Evolutionary conservation across 2,797 vertebrate species (phyloP).

Genomic region (Sphenopsis melanotis): DNA sequence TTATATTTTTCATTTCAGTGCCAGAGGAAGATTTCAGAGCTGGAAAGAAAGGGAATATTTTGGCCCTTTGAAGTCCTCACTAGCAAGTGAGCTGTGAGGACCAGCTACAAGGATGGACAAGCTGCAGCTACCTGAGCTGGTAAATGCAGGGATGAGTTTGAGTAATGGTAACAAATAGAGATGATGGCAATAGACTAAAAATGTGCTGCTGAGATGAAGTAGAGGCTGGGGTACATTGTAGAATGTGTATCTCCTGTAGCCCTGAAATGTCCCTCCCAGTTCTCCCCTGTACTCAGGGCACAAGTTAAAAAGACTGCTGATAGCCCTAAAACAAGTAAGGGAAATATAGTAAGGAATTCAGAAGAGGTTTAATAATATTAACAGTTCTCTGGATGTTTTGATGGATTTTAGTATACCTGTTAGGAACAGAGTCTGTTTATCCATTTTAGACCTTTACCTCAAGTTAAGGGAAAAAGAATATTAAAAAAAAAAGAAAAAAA

Average conservation of each 20-base stretch:
- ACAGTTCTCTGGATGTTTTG: background rate
- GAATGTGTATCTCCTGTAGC: background rate
- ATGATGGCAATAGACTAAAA: background rate
- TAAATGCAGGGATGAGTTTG: background rate
- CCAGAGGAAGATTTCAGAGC: background rate
- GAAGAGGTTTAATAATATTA: background rate
- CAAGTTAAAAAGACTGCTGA: background rate
- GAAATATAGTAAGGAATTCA: background rate
- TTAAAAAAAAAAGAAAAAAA: rapidly evolving
- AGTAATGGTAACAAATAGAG: background rate
- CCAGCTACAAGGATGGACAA: background rate
- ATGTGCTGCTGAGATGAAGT: background rate
- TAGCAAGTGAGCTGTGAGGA: background rate
- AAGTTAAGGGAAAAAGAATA: background rate
- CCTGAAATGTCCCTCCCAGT: background rate
- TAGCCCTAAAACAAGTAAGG: background rate
- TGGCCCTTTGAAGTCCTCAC: background rate
- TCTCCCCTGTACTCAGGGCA: background rate
- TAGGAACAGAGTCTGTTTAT: background rate
- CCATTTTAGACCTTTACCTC: background rate
- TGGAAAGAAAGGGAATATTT: background rate
- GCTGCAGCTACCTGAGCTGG: background rate
- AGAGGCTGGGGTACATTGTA: background rate
- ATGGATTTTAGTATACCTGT: background rate
- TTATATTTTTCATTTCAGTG: background rate